Evolutionary conservation across 2,888 invertebrate species (phyloP), one percentile per base, ranked within the genome.

Genomic region (Noctua comes): DNA sequence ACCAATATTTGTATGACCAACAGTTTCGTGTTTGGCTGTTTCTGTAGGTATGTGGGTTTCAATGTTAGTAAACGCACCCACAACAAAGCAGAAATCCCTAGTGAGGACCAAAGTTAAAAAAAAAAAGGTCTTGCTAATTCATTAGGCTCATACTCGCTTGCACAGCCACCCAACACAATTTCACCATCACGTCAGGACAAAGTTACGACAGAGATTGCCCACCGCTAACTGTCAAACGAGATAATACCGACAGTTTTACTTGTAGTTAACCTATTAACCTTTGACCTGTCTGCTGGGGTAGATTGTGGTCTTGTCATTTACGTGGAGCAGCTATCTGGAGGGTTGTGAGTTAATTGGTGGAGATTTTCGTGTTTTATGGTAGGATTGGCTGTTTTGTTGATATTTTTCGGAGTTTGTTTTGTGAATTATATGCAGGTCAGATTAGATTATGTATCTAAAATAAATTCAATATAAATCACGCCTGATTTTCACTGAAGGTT

Each of bases 211-310:
- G 78, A 80, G 87, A 85, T 87, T 88, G 86, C 75, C 82, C 76
- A 72, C 79, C 80, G 80, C 83, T 75, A 83, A 88, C 87, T 85
- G 85, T 80, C 88, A 82, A 80, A 79, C 73, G 87, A 80, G 87
- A 87, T 85, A 88, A 87, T 82, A 88, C 77, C 66, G 74, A 43
- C 79, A 85, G 79, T 84, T 86, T 88, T 86, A 85, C 82, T 88
- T 88, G 82, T 77, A 87, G 85, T 87, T 88, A 88, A 86, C 86
- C 88, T 77, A 80, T 77, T 80, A 68, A 82, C 80, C 77, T 86
- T 51, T 71, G 77, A 73, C 84, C 82, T 82, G 62, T 69, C 76
- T 76, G 77, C 71, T n/a, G 70, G 80, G 80, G 79, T 71, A 78
- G 74, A 74, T 77, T 82, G 86, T 66, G 86, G 74, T 69, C 77